Evolutionary conservation across 2,888 invertebrate species (phyloP), one percentile per base, ranked within the genome.

Genomic region (Caenorhabditis drosophilae): DNA sequence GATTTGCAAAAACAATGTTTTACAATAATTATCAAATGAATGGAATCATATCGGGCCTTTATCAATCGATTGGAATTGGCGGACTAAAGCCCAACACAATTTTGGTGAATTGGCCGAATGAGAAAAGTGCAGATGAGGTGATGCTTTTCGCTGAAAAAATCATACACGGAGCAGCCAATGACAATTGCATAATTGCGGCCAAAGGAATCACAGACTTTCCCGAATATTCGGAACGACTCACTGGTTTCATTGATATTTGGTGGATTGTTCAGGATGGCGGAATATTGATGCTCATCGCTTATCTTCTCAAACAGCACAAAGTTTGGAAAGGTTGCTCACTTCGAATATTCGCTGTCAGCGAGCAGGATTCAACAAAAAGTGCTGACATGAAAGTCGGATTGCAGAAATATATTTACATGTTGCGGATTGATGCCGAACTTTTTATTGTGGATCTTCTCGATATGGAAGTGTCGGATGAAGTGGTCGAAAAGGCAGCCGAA

Each of bases 151-250:
- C 75, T 76, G 83, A 83, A 57, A 76, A 83, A 57, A 62, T 83
- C 22, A 75, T 80, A 38, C 90, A 91, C 59, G 92, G 93, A 15
- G 89, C 92, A 18, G 90, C 94, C 1, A 91, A 92, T 22, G 90
- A 91, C 75, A 93, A 94, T 91, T 97, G 97, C 48, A 88, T 98
- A 76, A 88, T 99, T 55, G 93, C 98, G 47, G 93, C 96, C 18
- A 97, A 98, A 85, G 96, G 96, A 55, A 93, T 96, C 73, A 93
- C 94, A 85, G 92, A 93, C 87, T 99, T 93, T 88, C 98, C 98
- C 0, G 72, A 73, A 27, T 89, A 89, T 70, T 93, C 93, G 16
- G 92, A 93, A 84, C 92, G 92, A 25, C 89, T 84, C 1, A 70
- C 67, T 7, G 98, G 98, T 42, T 71, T 92, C 84, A 97, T 98